Base-by-base conservation (phyloP, 2,888 invertebrate species). In the Mythimna ferrago region DNA sequence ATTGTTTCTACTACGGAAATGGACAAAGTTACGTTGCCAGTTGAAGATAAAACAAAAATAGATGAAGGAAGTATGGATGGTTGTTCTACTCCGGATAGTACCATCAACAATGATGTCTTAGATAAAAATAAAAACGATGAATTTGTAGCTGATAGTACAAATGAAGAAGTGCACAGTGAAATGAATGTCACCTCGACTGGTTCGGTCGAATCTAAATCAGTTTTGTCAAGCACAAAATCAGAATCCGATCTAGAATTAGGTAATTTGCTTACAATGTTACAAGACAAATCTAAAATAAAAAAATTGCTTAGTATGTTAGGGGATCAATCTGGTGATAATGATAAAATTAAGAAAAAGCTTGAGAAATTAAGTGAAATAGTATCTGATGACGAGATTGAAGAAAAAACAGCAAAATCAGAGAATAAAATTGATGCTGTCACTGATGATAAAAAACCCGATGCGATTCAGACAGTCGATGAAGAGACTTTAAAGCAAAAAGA, bases 331-430 rank as follows among this genome's bases (percentile, higher is more conserved):
- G 89, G 86, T 80, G 95, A 94, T 65, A 94, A 96, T 83, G 94
- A 96, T 70, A 96, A 96, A 88, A 94, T 97, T 66, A 96, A 96
- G 84, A 97, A 97, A 83, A 97, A 97, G 83, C 94, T 97, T 38
- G 96, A 97, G 85, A 97, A 95, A 85, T 93, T 97, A 1, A 95
- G 97, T 78, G 96, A 96, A 86, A 96, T 97, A 7, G 96, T 97
- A 26, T 96, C 96, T 0, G 97, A 97, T 85, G 93, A 96, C 76
- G 93, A 96, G 83, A 89, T 78, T 56, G 81, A 84, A 32, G 63
- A 66, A 35, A 67, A 67, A 60, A 51, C 26, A 0, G 62, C 66
- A 53, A 64, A 62, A 51, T 16, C 21, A 56, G 7, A 66, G 19
- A 61, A 68, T 44, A 76, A 76, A 64, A 41, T 10, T 11, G 57